Evolutionary conservation across 2,113 vertebrate species (phyloP), one percentile per base, ranked within the genome.

Genomic region (Miniopterus natalensis): DNA sequence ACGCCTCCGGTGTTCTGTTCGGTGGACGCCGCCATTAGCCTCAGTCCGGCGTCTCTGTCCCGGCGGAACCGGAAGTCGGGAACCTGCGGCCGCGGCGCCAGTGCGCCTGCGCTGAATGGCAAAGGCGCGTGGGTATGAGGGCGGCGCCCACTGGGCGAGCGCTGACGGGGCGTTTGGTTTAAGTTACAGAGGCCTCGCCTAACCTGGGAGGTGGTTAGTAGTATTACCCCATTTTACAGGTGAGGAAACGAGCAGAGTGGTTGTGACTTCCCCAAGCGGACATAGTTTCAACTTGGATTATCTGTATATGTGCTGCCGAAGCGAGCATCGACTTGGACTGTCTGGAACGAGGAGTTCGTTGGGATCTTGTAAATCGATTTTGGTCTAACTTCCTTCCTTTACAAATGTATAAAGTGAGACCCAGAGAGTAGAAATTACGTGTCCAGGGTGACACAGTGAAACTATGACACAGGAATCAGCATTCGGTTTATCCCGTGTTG

Each of bases 21-120:
- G 3, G 0, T 0, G 86, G 95, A 47, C 68, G 94, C 97, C 86
- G 98, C 98, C 98, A 99, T 99, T 0, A 84, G 90, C 3, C 6
- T 45, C 2, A 3, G 45, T 40, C 40, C 53, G 12, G 5, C 51
- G 0, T 1, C 23, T 0, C 14, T 9, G 13, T 10, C 6, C 14
- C 2, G 2, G 17, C 81, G 95, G 57, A 40, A 57, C 87, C 51
- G 88, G 89, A 49, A 96, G 61, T 0, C 8, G 4, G 40, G n/a
- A 23, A 40, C 1, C 31, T 17, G 10, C 17, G 0, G 25, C 29
- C 14, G 1, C 3, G 7, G 31, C 1, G 12, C 14, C 13, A 3
- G 2, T 0, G 94, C 88, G 96, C 97, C 1, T 95, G 97, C 96
- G 95, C 81, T 0, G 18, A 45, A 7, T 0, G n/a, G 2, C 13